These are phyloP conservation scores for Pagrus major DNA, from an alignment of 2,113 vertebrate species.

Conservation along the genomic window DNA sequence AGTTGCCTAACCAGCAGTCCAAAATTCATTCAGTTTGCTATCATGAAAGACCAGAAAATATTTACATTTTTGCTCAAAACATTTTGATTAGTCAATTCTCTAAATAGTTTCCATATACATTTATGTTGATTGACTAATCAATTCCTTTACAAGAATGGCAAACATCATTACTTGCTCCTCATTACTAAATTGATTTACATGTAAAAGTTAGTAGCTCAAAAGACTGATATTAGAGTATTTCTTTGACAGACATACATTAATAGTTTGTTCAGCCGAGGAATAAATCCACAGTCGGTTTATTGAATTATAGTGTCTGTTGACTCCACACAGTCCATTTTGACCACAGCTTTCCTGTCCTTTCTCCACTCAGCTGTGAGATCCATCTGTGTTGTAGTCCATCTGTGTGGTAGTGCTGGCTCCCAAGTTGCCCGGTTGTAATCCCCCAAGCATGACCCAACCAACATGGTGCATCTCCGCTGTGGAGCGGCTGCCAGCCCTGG, in stretches of 20 bases:
- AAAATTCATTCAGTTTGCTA: no score
- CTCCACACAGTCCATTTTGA: conserved; percentile 27
- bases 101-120: not conserved
- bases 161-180: not conserved
- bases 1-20: not conserved
- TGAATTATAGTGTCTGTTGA: conserved; percentile 12
- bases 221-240: not conserved
- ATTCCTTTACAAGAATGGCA: not conserved
- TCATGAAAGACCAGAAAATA: not conserved
- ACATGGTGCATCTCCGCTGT: conserved; percentile 53
- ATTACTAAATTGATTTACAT: conserved; percentile 19
- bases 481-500: conserved; percentile 68
- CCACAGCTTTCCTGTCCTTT: conserved; percentile 42
- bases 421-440: conserved; percentile 73
- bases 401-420: conserved; percentile 66
- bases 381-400: conserved; percentile 68
- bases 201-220: conserved; percentile 2
- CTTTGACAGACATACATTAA: not conserved
- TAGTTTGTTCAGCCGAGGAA: conserved; percentile 8
- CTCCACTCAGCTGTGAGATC: conserved; percentile 59
- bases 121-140: not conserved
- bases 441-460: conserved; percentile 70
- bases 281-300: conserved; percentile 1
- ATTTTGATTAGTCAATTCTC: not conserved
- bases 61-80: not conserved